Evolutionary conservation across 1,140 invertebrate species (phyloP).

Genomic region (Mya arenaria): DNA sequence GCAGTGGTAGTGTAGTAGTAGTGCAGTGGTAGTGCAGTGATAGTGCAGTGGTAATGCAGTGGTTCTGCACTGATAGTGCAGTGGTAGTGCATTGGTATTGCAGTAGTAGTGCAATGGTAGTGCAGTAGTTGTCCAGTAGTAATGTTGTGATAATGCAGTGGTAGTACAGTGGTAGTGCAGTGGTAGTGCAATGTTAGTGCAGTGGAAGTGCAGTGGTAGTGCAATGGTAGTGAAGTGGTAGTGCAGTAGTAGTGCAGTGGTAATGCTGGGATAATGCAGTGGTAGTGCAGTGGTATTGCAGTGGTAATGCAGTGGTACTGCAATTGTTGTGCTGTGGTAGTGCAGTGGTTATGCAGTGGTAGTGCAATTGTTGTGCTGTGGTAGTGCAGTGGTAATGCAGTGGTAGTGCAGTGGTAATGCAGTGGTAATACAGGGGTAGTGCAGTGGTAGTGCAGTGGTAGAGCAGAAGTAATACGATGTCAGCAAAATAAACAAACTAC

Average conservation of each 20-base stretch:
- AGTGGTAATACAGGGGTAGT: not conserved
- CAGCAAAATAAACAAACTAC: too few relatives aligned
- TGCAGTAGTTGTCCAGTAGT: not conserved
- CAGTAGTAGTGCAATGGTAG: not conserved
- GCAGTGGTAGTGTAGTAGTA: not conserved
- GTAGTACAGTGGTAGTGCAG: not conserved
- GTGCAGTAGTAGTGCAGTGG: not conserved
- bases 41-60: not conserved
- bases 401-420: not conserved
- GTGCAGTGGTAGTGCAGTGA: not conserved
- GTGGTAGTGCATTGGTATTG: not conserved
- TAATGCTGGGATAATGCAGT: not conserved
- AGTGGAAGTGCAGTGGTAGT: not conserved
- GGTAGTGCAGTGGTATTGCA: not conserved
- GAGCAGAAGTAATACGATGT: not conserved
- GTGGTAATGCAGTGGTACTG: not conserved
- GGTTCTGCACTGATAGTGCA: not conserved
- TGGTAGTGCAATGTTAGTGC: not conserved
- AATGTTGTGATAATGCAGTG: not conserved
- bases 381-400: not conserved
- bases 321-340: not conserved
- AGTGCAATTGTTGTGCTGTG: not conserved
- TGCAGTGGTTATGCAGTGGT: not conserved
- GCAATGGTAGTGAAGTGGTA: not conserved
- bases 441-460: not conserved